Percentiles rank a stretch among this genome's conserved stretches.
Conservation (phyloP, 2,888 invertebrate species). For the Uropetala carovei region DNA sequence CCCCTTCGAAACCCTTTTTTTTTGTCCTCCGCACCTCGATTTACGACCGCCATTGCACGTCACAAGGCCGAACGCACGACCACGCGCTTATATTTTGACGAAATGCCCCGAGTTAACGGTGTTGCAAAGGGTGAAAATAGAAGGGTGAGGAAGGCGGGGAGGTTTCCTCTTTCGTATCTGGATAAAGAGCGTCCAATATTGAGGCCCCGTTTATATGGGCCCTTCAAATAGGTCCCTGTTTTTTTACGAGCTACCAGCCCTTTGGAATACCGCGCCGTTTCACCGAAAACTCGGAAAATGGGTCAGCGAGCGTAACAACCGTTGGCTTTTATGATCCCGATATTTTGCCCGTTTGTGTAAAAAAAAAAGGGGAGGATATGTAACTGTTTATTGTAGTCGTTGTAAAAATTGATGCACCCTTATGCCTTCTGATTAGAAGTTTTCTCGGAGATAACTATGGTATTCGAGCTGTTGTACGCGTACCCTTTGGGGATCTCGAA, state of each 20-base stretch:
- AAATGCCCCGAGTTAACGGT: neutral
- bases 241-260: neutral
- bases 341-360: slow-evolving; percentile 26
- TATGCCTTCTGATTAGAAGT: too few species aligned
- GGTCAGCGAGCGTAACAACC: slow-evolving; percentile 51
- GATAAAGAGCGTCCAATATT: slow-evolving; percentile 13
- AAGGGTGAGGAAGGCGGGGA: neutral
- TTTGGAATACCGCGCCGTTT: neutral
- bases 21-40: neutral
- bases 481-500: too few species aligned
- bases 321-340: slow-evolving; percentile 40
- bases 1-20: neutral
- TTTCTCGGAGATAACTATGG: too few species aligned
- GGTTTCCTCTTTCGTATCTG: neutral
- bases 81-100: neutral
- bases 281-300: slow-evolving; percentile 26
- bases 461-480: too few species aligned
- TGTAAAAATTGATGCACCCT: neutral
- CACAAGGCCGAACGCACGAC: neutral
- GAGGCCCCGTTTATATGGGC: neutral
- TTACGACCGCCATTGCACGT: neutral
- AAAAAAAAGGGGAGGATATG: neutral
- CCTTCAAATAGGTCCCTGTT: slow-evolving; percentile 1
- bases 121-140: neutral
- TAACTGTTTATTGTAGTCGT: neutral